Percentiles rank a stretch among this genome's conserved stretches.
These are phyloP conservation scores for Parazoanthus atlanticus DNA, from an alignment of 92 coral and sea anemone species.

Conservation along the genomic window DNA sequence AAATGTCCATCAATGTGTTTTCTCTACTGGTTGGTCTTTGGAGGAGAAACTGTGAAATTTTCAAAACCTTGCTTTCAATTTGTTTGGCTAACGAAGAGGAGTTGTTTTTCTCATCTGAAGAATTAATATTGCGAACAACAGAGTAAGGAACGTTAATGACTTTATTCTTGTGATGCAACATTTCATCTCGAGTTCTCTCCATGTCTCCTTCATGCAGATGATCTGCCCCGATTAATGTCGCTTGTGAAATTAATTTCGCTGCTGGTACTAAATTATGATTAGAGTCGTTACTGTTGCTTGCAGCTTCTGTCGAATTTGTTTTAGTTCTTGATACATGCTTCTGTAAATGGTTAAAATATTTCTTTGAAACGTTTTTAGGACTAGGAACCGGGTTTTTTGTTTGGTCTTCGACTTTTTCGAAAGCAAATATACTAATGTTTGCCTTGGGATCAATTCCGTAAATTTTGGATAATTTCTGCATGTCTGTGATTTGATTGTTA, in stretches of 20 bases:
- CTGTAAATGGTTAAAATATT: not conserved
- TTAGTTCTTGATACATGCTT: not conserved
- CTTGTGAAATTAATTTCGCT: not conserved
- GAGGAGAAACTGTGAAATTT: slow-evolving; percentile 18
- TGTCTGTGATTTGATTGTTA: not conserved
- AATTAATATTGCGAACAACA: not conserved
- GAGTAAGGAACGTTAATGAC: slow-evolving; percentile 9
- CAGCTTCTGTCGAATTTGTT: not conserved
- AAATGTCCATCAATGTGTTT: not conserved
- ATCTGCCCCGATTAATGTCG: slow-evolving; percentile 12
- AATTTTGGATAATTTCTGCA: not conserved
- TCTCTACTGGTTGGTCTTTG: not conserved
- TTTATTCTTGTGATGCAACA: slow-evolving; percentile 5
- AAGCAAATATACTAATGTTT: slow-evolving; percentile 21
- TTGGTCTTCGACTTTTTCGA: not conserved
- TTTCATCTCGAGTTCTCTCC: slow-evolving; percentile 17
- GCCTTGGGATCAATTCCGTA: not conserved
- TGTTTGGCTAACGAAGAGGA: not conserved
- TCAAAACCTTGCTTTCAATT: slow-evolving; percentile 17
- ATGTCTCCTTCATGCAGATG: slow-evolving; percentile 17
- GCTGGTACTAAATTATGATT: not conserved
- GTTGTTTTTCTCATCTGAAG: not conserved
- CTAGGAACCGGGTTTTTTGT: not conserved
- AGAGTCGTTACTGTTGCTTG: not conserved
- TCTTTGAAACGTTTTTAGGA: not conserved